These are phyloP conservation scores for Syngnathus floridae DNA, from an alignment of 2,113 vertebrate species.

Conservation along the genomic window DNA sequence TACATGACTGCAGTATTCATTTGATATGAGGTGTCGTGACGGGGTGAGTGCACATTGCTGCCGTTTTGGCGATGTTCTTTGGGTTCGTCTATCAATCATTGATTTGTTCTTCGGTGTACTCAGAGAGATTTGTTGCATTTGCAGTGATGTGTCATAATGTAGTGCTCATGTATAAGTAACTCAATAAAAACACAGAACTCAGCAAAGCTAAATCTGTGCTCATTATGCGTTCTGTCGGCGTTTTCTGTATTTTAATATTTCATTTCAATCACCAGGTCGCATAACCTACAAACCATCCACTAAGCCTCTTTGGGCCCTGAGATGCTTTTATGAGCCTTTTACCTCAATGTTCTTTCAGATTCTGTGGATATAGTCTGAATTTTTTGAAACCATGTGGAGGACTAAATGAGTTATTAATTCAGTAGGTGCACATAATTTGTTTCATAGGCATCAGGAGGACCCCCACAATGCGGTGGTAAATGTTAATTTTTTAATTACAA, in stretches of 20 bases:
- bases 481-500: not conserved
- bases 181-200: constrained; percentile 5
- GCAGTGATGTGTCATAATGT: not conserved
- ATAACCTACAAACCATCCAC: not conserved
- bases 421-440: not conserved
- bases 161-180: constrained; percentile 7
- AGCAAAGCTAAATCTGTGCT: constrained; percentile 16
- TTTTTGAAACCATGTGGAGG: not conserved
- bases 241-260: not conserved
- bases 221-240: constrained; percentile 25
- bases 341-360: not conserved
- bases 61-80: not conserved
- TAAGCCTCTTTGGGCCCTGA: not conserved
- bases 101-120: not conserved
- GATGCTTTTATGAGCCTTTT: not conserved
- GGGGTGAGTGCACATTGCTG: constrained; percentile 4
- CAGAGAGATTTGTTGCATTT: not conserved
- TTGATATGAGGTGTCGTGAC: constrained; percentile 20
- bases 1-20: constrained; percentile 45
- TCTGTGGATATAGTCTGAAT: not conserved
- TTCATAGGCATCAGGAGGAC: not conserved
- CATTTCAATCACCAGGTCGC: not conserved
- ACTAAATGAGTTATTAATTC: not conserved
- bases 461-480: not conserved
- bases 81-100: not conserved